These are phyloP conservation scores for Leucoraja ocellata DNA, from an alignment of 2,797 vertebrate species.

Conservation along the genomic window DNA sequence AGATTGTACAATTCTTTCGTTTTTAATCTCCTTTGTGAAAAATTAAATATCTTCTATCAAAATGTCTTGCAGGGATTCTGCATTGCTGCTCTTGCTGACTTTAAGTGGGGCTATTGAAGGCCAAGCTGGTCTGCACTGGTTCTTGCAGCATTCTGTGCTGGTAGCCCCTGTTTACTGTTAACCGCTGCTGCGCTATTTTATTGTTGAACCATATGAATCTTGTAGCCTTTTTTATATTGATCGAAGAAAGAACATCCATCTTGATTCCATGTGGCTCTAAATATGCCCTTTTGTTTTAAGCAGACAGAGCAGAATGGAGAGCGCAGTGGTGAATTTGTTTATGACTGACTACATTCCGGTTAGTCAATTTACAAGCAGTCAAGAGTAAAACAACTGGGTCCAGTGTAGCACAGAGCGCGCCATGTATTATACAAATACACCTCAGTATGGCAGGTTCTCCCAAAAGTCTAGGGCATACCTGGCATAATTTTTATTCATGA, in stretches of 20 bases:
- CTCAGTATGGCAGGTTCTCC: neutral
- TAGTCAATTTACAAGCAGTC: neutral
- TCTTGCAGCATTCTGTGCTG: neutral
- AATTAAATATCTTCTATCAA: slow-evolving; percentile 5
- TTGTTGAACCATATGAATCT: neutral
- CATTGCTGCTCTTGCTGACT: slow-evolving; percentile 19
- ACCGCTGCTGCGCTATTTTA: neutral
- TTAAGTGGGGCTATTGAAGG: neutral
- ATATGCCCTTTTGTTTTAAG: neutral
- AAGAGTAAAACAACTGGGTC: slow-evolving; percentile 9
- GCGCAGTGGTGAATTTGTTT: slow-evolving; percentile 9
- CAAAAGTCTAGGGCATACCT: neutral
- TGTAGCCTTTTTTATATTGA: neutral
- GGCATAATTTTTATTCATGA: neutral
- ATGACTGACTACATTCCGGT: neutral
- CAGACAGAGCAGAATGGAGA: neutral
- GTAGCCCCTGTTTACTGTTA: neutral
- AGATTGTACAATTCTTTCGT: neutral
- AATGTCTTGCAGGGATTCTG: slow-evolving; percentile 22
- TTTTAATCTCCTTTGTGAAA: neutral
- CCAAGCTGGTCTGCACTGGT: neutral
- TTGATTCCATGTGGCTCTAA: neutral
- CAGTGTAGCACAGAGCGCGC: slow-evolving; percentile 16
- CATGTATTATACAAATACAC: neutral
- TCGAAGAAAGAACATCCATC: neutral